Conservation (phyloP, 37 sponge, comb jelly and placozoan species). For the Lycopodina hypogea region DNA sequence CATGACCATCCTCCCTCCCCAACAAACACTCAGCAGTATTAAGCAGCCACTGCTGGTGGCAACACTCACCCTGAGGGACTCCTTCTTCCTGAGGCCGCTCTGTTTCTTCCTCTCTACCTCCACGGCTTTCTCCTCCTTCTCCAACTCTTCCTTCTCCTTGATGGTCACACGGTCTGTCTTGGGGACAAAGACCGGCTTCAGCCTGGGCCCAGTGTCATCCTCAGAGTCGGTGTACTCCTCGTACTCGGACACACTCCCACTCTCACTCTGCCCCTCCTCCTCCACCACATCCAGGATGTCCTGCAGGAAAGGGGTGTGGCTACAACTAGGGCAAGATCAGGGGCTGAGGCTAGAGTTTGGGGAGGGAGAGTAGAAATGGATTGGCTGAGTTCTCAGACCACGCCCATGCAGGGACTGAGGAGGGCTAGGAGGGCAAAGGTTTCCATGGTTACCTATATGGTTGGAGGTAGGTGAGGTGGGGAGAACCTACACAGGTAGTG, state of each 20-base stretch:
- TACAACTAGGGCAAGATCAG: no score
- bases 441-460: no score
- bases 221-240: conserved; percentile 96
- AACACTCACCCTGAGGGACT: conserved; percentile 37
- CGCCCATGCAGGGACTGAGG: no score
- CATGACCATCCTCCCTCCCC: neutral
- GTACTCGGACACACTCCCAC: conserved; percentile 85
- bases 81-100: conserved; percentile 57
- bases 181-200: conserved; percentile 95
- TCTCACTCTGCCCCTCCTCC: conserved; percentile 59
- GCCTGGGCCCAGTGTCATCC: conserved; percentile 87
- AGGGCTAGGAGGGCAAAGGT: no score
- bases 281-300: conserved; percentile 57
- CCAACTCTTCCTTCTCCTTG: conserved; percentile 35
- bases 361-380: no score
- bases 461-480: no score
- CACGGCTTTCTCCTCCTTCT: conserved; percentile 46
- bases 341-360: no score
- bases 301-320: conserved; percentile 1
- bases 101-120: conserved; percentile 50
- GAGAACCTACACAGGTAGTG: no score
- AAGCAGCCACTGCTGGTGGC: no score
- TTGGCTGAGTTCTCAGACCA: no score
- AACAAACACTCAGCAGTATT: no score
- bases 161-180: conserved; percentile 78